Evolutionary conservation across 2,888 invertebrate genomes (phyloP), one percentile per base, ranked within the genome.

Genomic region (Phaedon cochleariae): DNA sequence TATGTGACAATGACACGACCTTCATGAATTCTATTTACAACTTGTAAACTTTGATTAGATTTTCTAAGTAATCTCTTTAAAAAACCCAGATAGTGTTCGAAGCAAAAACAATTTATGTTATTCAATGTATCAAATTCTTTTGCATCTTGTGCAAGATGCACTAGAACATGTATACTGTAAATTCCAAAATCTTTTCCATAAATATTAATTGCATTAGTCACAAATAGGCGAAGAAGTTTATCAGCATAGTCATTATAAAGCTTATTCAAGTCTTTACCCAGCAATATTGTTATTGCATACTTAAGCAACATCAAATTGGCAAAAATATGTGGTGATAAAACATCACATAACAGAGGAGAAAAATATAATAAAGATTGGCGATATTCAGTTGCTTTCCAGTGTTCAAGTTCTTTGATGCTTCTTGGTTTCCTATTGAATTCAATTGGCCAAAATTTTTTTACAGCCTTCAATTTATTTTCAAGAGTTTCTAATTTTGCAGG

Each of bases 401-500:
- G 34, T 60, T 73, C 71, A 22, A 73, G 20, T 51, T 73, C 70
- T 26, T 29, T 59, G 29, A 73, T 31, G 9, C 63, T 52, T 59
- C 76, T 61, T 21, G 75, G 69, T 64, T 75, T 76, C 20, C 75
- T 49, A 21, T 62, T 68, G 49, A 76, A 74, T 45, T 76, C 73
- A 55, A 20, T 26, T 10, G 76, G 74, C 69, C 72, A 71, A 41
- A 41, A 41, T 41, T 41, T 41, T 41, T 15, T 41, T 15, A 41
- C 41, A 41, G 41, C 41, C 41, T 41, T 15, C 15, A 41, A 46
- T 61, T 52, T 57, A 57, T 57, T 57, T 45, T 57, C 57, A 57
- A 57, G 57, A 45, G 57, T 57, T 52, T 52, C 52, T 52, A 52
- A 52, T 10, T 52, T 29, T 29, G 26, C 15, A 15, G 31, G 31